Conservation (phyloP, 1,140 invertebrate species). For the roundworm (Caenorhabditis elegans) region DNA sequence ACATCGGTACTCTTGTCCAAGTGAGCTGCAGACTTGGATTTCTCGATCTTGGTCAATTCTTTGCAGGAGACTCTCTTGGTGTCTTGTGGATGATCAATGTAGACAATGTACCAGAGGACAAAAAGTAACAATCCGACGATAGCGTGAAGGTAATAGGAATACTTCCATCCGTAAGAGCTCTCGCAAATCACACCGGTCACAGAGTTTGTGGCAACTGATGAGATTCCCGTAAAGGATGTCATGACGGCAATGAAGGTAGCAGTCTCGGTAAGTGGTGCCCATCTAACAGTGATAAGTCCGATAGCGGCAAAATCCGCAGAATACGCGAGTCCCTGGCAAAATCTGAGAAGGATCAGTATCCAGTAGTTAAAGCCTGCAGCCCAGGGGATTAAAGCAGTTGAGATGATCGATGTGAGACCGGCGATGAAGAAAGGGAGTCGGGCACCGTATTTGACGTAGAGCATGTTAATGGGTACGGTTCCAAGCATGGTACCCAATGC, state of each 20-base stretch:
- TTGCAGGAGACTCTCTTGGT: constrained; percentile 5
- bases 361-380: constrained; percentile 23
- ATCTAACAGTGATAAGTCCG: constrained; percentile 41
- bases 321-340: constrained; percentile 37
- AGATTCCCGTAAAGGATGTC: constrained; percentile 30
- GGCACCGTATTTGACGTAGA: constrained; percentile 32
- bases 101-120: constrained; percentile 44
- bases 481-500: constrained; percentile 41
- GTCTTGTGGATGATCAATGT: constrained; percentile 32
- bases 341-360: neutral
- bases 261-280: constrained; percentile 40
- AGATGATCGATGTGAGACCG: constrained; percentile 29
- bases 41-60: constrained; percentile 44
- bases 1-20: constrained; percentile 44
- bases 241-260: constrained; percentile 43
- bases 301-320: constrained; percentile 42
- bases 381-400: constrained; percentile 41
- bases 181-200: constrained; percentile 37
- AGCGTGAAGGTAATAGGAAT: constrained; percentile 44
- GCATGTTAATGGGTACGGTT: constrained; percentile 38
- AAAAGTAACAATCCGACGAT: constrained; percentile 37
- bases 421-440: constrained; percentile 26
- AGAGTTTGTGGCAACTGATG: constrained; percentile 36
- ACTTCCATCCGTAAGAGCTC: constrained; percentile 39
- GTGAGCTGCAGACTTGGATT: constrained; percentile 39